These are phyloP conservation scores for Clostera curtula DNA, from an alignment of 2,888 invertebrate species.

Conservation along the genomic window DNA sequence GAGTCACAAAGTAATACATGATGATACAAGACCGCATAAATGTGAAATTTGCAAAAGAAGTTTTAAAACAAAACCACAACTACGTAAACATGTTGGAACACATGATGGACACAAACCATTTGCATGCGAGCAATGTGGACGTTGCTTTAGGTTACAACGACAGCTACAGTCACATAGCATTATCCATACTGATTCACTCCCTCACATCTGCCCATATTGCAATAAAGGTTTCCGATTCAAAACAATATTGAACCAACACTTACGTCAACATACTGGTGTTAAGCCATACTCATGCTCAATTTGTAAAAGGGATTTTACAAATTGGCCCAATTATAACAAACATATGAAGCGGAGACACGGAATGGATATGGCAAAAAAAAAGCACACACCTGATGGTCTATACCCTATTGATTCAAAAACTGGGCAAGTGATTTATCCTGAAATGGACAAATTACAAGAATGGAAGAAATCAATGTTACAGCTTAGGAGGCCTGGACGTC, in stretches of 20 bases:
- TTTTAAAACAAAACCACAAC: conserved; percentile 35
- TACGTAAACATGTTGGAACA: conserved; percentile 36
- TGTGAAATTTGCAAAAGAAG: conserved; percentile 50
- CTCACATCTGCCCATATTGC: conserved; percentile 80
- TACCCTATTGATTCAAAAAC: conserved; percentile 45
- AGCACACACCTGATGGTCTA: conserved; percentile 48
- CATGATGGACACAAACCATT: conserved; percentile 40
- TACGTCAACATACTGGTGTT: conserved; percentile 79
- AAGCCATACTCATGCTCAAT: conserved; percentile 81
- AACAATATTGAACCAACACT: conserved; percentile 79
- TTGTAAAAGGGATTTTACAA: conserved; percentile 80
- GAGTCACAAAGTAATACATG: conserved; percentile 40
- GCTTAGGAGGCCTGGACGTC: conserved; percentile 22
- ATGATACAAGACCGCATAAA: conserved; percentile 38
- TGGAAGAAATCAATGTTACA: conserved; percentile 40
- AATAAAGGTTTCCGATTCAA: conserved; percentile 81
- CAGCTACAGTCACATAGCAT: conserved; percentile 77
- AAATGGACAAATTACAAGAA: conserved; percentile 33
- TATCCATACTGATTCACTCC: conserved; percentile 82
- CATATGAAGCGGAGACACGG: conserved; percentile 85
- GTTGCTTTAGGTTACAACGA: conserved; percentile 33
- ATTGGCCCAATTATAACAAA: conserved; percentile 86
- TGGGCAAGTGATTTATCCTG: conserved; percentile 29
- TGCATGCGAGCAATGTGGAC: conserved; percentile 41
- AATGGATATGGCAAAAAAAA: conserved; percentile 47